Evolutionary conservation across 2,888 invertebrate species (phyloP).

Genomic region (Tortrix viridana): DNA sequence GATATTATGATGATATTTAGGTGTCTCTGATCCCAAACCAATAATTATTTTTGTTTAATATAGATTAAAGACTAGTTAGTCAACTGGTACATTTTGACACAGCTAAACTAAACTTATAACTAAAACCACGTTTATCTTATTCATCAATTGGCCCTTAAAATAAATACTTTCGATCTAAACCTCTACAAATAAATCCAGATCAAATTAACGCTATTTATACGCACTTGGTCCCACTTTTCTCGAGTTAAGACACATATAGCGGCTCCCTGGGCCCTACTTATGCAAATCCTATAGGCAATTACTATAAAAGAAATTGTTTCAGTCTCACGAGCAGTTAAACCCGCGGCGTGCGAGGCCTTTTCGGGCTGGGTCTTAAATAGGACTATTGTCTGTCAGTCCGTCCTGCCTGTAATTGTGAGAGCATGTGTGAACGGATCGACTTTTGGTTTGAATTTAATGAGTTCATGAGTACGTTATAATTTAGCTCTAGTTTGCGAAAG

Average conservation of each 20-base stretch:
- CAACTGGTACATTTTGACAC: too few relatives aligned
- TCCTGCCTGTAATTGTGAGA: conserved; percentile 46
- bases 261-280: conserved; percentile 54
- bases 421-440: conserved; percentile 37
- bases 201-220: conserved; percentile 18
- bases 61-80: too few relatives aligned
- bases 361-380: conserved; percentile 59
- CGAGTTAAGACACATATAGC: conserved; percentile 16
- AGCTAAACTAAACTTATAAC: too few relatives aligned
- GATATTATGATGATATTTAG: too few relatives aligned
- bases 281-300: conserved; percentile 74
- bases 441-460: conserved; percentile 37
- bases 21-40: too few relatives aligned
- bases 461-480: conserved; percentile 31
- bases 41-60: too few relatives aligned
- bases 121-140: too few relatives aligned
- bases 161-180: not conserved
- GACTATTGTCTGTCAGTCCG: conserved; percentile 62
- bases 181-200: conserved; percentile 9
- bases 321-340: conserved; percentile 44
- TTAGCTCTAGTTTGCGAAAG: conserved; percentile 16
- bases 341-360: conserved; percentile 70
- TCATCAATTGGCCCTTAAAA: not conserved
- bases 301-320: conserved; percentile 72
- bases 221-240: conserved; percentile 10